Base-by-base conservation (phyloP, 2,797 vertebrate genomes). In the Phoxinus dragarum region DNA sequence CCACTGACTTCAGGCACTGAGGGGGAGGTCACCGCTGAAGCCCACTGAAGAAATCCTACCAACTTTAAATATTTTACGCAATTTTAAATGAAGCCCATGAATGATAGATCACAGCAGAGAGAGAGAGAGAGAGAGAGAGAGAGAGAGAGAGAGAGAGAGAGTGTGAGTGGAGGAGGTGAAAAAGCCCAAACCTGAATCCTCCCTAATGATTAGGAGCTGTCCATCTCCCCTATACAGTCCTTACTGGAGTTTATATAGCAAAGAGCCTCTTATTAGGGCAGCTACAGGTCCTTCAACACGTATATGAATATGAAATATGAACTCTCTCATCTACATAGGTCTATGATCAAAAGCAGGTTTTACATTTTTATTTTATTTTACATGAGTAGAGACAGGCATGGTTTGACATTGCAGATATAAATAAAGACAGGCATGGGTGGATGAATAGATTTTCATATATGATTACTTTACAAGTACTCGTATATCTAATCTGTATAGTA, bases 11-110 rank as follows among this genome's bases (percentile, higher is more conserved):
- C 69, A 87, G 81, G 87, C 85, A 73, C 84, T 89, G 84, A 74
- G 71, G 88, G 74, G 86, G 92, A 94, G 94, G 95, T 95, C 94
- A 94, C 88, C 67, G 86, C 89, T 90, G 86, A 88, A 88, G 86
- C 92, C 91, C 92, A 93, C 92, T 89, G 87, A 93, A 94, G 91
- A 91, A 90, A 87, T 91, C 85, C 93, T 92, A 91, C 90, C 92
- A 92, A 94, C 92, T 95, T 94, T 95, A 94, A 95, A 96, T 96
- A 95, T 95, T 95, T 95, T 91, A 96, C 92, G 90, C 93, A 91
- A 94, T 95, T 95, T 95, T 94, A 95, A 95, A 95, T 95, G 94
- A 96, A 95, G 44, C 84, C 88, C 92, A 96, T 96, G 93, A 96
- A 96, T 95, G 91, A 96, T 95, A 95, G 94, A 96, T 95, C 94